Percentiles rank a stretch among this genome's conserved stretches.
phyloP scores from a whole-genome alignment of 2,797 vertebrate species.

The Coilia nasus region DNA sequence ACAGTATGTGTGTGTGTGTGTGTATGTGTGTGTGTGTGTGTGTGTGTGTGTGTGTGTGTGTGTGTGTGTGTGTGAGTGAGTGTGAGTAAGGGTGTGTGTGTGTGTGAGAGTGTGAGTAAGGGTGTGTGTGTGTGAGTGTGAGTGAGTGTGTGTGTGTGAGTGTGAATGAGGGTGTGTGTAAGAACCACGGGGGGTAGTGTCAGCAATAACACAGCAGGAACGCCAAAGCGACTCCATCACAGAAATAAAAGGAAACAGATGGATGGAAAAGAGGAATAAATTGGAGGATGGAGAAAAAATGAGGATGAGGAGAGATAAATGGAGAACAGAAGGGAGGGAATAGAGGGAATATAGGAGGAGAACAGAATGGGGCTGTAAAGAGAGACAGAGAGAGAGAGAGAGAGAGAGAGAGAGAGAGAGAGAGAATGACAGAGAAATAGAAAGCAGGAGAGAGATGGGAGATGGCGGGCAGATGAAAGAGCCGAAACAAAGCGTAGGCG shows the following conservation, averaged over 20 bases:
- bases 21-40: slow-evolving; percentile 25
- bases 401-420: neutral
- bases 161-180: neutral
- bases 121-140: neutral
- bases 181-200: neutral
- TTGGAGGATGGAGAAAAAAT: neutral
- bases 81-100: neutral
- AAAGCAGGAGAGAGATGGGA: neutral
- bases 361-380: neutral
- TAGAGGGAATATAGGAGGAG: neutral
- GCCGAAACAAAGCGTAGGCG: neutral
- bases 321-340: neutral
- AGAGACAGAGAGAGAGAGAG: neutral
- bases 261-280: neutral
- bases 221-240: neutral
- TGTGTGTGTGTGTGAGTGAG: neutral
- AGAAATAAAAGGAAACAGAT: neutral
- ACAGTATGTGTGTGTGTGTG: slow-evolving; percentile 44
- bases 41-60: neutral
- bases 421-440: neutral
- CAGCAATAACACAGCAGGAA: neutral
- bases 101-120: neutral
- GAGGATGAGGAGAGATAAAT: neutral
- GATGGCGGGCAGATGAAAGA: slow-evolving; percentile 5
- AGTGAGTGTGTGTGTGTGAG: neutral